Evolutionary conservation across 2,888 invertebrate genomes (phyloP), one percentile per base, ranked within the genome.

Genomic region (Drosophila emarginata): DNA sequence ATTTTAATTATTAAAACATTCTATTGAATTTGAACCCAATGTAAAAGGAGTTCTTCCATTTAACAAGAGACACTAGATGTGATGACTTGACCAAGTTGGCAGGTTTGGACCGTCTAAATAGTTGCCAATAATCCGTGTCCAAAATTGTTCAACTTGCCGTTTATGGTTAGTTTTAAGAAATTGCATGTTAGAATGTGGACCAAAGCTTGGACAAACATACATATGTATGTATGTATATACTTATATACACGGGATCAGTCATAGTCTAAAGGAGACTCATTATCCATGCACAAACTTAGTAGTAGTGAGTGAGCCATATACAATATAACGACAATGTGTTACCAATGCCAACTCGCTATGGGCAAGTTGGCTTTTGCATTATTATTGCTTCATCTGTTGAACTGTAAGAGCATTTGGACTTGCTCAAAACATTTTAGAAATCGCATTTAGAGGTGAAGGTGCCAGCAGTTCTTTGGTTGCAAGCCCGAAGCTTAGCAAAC

Each of bases 91-190:
- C 79, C 77, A 81, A 74, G 74, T 23, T 87, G 81, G 78, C 79
- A 80, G 87, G 81, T 84, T 67, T 73, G 73, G 61, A 52, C 58
- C 53, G 51, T 64, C 80, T 87, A 84, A 83, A 82, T 80, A 79
- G 81, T 80, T 81, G 76, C 80, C 86, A 87, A 88, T 90, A 89
- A 85, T 87, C 86, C 88, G 82, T 90, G 87, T 79, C 87, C 86
- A 88, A 86, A 87, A 87, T 81, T 79, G 81, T 74, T 74, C 18
- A 23, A 36, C 76, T 87, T 79, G 79, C 89, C 89, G 77, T 89
- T 88, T 90, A 90, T 87, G 89, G 89, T 80, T 87, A 21, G 12
- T 89, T 86, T 77, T 76, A 80, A 86, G 82, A 89, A 89, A 89
- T 89, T 89, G 80, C 81, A 88, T 79, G 80, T 84, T 88, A 79